Evolutionary conservation across 1,140 invertebrate species (phyloP).

Genomic region (Brachionus sp.): DNA sequence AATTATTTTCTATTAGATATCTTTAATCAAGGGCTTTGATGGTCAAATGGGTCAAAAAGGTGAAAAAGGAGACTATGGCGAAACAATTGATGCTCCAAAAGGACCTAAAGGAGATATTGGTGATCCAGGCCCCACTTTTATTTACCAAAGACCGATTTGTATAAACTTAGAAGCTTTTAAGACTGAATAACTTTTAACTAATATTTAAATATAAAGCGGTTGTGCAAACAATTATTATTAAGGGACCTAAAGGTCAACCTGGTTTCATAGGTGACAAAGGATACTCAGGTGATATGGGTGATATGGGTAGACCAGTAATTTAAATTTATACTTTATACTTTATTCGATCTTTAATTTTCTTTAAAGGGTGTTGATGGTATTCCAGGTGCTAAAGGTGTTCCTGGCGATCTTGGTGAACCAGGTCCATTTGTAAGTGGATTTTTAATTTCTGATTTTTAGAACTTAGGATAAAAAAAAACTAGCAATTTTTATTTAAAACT

Average conservation of each 20-base stretch:
- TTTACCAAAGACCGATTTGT: conserved; percentile 5
- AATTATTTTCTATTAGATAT: not conserved
- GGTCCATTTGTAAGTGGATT: conserved; percentile 34
- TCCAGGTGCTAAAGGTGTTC: not conserved
- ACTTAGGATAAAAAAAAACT: no score
- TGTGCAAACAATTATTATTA: not conserved
- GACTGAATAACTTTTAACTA: not conserved
- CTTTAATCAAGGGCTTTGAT: not conserved
- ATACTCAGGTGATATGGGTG: not conserved
- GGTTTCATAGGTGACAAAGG: conserved; percentile 3
- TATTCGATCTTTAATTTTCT: not conserved
- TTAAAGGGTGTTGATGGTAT: not conserved
- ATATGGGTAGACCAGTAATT: conserved; percentile 32
- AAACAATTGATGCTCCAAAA: not conserved
- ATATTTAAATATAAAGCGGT: not conserved
- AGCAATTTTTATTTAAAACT: no score
- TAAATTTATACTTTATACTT: not conserved
- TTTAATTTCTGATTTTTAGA: not conserved
- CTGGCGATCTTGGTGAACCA: conserved; percentile 18
- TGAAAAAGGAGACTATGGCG: conserved; percentile 44
- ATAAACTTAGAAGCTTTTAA: not conserved
- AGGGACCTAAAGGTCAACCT: not conserved
- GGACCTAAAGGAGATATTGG: conserved; percentile 13
- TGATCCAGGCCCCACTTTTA: conserved; percentile 5
- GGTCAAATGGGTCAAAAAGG: conserved; percentile 4